Evolutionary conservation across 2,113 vertebrate species (phyloP).

Genomic region (Megalops atlanticus): DNA sequence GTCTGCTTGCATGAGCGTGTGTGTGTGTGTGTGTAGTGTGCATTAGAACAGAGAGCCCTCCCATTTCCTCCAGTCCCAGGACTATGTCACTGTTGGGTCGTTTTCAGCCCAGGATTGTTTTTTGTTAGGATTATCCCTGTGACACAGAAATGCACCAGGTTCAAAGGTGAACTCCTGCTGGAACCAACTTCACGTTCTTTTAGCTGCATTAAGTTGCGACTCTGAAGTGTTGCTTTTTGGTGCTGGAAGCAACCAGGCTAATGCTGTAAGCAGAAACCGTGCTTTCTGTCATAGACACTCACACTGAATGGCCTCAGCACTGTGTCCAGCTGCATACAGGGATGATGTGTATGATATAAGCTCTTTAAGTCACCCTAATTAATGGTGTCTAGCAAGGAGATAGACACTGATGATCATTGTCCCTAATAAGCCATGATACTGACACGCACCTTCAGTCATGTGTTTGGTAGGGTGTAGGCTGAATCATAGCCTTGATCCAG

Average conservation of each 20-base stretch:
- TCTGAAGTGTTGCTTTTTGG: neutral
- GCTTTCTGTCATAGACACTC: neutral
- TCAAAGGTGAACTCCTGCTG: neutral
- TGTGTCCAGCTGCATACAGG: too few relatives aligned
- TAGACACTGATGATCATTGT: too few relatives aligned
- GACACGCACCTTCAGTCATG: neutral
- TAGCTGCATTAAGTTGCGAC: too few relatives aligned
- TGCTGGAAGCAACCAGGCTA: neutral
- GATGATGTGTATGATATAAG: too few relatives aligned
- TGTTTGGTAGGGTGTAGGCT: neutral
- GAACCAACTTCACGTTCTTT: neutral
- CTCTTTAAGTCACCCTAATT: too few relatives aligned
- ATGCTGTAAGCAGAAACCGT: too few relatives aligned
- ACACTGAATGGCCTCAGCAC: neutral
- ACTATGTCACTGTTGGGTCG: too few relatives aligned
- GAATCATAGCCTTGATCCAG: neutral
- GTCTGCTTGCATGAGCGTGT: neutral
- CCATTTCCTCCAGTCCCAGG: neutral
- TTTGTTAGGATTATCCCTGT: neutral
- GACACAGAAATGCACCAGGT: neutral
- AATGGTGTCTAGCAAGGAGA: too few relatives aligned
- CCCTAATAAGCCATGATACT: neutral
- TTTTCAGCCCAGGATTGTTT: neutral
- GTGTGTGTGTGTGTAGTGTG: conserved; percentile 1
- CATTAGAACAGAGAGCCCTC: too few relatives aligned